A percentile compares a stretch with the other conserved stretches of the same genome.
phyloP scores from a whole-genome alignment of 2,888 invertebrate genomes.

The Scelioninae gen. 2 region DNA sequence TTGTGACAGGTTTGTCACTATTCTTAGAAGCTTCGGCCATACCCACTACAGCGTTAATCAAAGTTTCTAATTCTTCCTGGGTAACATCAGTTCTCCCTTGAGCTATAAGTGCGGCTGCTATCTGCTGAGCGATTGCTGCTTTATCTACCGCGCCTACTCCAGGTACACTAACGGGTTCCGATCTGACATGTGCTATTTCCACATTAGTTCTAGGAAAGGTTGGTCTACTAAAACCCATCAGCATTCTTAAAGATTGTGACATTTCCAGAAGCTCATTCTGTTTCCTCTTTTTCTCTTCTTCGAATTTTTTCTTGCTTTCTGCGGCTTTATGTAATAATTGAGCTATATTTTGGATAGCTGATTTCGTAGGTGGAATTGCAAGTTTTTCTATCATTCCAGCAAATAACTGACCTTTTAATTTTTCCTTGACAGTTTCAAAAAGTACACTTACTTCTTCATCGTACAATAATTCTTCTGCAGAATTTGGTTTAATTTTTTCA shows the following conservation, averaged over 20 bases:
- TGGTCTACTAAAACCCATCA: slow-evolving; percentile 61
- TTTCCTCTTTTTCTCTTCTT: slow-evolving; percentile 70
- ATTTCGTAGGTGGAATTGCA: slow-evolving; percentile 84
- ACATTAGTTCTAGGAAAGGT: slow-evolving; percentile 63
- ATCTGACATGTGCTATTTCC: slow-evolving; percentile 66
- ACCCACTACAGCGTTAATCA: slow-evolving; percentile 87
- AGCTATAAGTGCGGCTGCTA: slow-evolving; percentile 86
- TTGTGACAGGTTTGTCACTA: slow-evolving; percentile 76
- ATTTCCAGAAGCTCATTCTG: slow-evolving; percentile 68
- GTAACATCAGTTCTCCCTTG: slow-evolving; percentile 90
- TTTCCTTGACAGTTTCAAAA: slow-evolving; percentile 90
- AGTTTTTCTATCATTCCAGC: slow-evolving; percentile 81
- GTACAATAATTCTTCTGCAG: slow-evolving; percentile 84
- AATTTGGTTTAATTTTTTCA: slow-evolving; percentile 84
- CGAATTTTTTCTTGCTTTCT: slow-evolving; percentile 76
- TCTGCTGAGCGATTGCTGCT: slow-evolving; percentile 86
- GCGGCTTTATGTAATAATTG: slow-evolving; percentile 83
- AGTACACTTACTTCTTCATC: slow-evolving; percentile 83
- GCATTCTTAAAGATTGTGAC: slow-evolving; percentile 63
- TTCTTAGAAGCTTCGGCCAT: slow-evolving; percentile 80
- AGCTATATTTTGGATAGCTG: slow-evolving; percentile 86
- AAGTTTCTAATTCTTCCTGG: slow-evolving; percentile 85
- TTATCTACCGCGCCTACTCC: slow-evolving; percentile 87
- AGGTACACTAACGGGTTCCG: slow-evolving; percentile 80
- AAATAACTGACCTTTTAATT: slow-evolving; percentile 86